phyloP scores from a whole-genome alignment of 2,888 invertebrate genomes.

The Caenorhabditis zanzibari region DNA sequence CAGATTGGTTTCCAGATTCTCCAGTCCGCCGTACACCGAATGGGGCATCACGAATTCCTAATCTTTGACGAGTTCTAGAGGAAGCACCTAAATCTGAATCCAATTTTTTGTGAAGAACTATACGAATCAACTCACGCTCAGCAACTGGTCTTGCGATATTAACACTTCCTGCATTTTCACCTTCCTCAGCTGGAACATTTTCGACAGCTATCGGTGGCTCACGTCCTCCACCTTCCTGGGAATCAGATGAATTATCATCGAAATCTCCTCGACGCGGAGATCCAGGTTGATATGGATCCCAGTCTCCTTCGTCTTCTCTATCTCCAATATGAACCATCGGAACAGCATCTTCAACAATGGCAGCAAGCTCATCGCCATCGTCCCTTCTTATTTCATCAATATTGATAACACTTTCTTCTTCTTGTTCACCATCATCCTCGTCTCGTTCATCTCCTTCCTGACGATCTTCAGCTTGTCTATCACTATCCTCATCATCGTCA shows the following conservation, averaged over 20 bases:
- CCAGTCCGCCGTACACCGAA: neutral
- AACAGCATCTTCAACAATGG: constrained; percentile 1
- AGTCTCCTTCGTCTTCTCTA: constrained; percentile 31
- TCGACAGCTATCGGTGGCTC: constrained; percentile 27
- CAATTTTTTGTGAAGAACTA: neutral
- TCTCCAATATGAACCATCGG: neutral
- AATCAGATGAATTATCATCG: constrained; percentile 47
- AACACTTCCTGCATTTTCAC: neutral
- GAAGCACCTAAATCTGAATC: constrained; percentile 1
- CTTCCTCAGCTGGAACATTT: constrained; percentile 6
- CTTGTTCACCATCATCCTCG: constrained; percentile 33
- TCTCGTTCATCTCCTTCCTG: constrained; percentile 53
- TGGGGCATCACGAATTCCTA: constrained; percentile 14
- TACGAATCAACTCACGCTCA: neutral
- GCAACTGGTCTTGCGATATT: neutral
- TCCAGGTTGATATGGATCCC: constrained; percentile 35
- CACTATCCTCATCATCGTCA: constrained; percentile 67
- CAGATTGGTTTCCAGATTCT: neutral
- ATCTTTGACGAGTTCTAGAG: constrained; percentile 7
- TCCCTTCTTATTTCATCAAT: neutral
- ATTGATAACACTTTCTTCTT: constrained; percentile 84
- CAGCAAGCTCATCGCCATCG: neutral
- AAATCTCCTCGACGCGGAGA: constrained; percentile 20
- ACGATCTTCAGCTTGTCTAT: constrained; percentile 57
- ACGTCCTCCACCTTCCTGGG: constrained; percentile 39